Conservation (phyloP, 2,113 vertebrate genomes). For the Phalacrocorax pelagicus region DNA sequence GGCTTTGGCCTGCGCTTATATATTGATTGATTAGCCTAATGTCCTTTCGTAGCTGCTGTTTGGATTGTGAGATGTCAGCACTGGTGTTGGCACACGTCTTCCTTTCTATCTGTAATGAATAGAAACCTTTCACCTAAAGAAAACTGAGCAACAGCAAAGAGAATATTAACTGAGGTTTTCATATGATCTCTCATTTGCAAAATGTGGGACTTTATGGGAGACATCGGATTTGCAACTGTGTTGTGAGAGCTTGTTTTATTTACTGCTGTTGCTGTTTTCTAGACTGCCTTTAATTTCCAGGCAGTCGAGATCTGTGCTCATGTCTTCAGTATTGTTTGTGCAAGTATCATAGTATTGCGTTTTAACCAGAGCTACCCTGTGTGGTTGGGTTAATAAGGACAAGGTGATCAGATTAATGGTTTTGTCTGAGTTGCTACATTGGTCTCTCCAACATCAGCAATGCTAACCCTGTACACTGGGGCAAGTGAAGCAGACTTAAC, state of each 20-base stretch:
- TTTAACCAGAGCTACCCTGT: neutral
- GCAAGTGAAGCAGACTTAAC: neutral
- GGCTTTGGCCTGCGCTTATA: neutral
- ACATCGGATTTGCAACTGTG: rapidly evolving
- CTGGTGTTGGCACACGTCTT: no score
- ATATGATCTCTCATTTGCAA: rapidly evolving
- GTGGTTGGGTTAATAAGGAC: neutral
- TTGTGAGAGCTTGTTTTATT: neutral
- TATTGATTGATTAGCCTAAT: neutral
- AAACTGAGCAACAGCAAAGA: neutral
- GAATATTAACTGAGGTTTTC: neutral
- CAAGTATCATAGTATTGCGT: neutral
- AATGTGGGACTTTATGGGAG: neutral
- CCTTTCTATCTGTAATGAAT: rapidly evolving
- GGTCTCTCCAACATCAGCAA: neutral
- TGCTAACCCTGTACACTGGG: rapidly evolving
- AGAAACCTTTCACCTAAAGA: neutral
- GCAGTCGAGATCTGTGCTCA: rapidly evolving
- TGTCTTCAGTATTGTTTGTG: rapidly evolving
- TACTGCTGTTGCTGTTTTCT: neutral
- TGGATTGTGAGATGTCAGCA: neutral
- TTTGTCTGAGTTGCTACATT: neutral
- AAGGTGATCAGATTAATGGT: neutral
- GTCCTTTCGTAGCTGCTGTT: no score
- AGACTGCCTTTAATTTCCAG: neutral